These are phyloP conservation scores for Tribolium madens DNA, from an alignment of 1,140 invertebrate species.

Conservation along the genomic window DNA sequence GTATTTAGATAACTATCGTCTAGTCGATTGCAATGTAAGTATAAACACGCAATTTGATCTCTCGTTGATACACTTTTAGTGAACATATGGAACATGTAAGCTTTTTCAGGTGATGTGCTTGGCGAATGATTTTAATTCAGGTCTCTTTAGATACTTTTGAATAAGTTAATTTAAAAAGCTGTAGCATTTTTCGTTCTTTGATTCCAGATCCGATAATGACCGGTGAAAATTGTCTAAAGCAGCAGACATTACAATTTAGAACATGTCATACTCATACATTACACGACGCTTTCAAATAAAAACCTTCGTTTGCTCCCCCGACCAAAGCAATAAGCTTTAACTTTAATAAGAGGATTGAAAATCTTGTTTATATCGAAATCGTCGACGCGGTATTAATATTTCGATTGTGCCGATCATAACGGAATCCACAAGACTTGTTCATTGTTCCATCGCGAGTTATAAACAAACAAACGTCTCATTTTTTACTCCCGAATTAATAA, in stretches of 20 bases:
- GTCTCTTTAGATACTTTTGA: too few species aligned
- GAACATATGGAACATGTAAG: background rate
- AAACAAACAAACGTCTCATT: conserved; percentile 46
- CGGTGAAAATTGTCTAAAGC: background rate
- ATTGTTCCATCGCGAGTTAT: conserved; percentile 22
- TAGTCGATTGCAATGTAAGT: conserved; percentile 12
- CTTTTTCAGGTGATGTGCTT: background rate
- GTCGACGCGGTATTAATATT: conserved; percentile 16
- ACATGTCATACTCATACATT: conserved; percentile 3
- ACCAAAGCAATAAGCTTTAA: background rate
- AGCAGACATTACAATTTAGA: background rate
- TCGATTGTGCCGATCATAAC: conserved; percentile 6
- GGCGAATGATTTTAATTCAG: too few species aligned
- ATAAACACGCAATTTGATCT: conserved; percentile 21
- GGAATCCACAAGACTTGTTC: conserved; percentile 8
- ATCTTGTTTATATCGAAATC: background rate
- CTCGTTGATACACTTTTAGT: background rate
- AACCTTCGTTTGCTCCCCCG: background rate
- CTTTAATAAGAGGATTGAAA: background rate
- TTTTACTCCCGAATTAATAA: conserved; percentile 53
- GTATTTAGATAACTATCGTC: conserved; percentile 37
- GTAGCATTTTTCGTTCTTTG: background rate
- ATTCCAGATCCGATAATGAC: background rate
- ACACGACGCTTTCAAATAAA: conserved; percentile 2
- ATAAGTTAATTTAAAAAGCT: too few species aligned